phyloP scores from a whole-genome alignment of 2,113 vertebrate species.

The Tyrannus savana region DNA sequence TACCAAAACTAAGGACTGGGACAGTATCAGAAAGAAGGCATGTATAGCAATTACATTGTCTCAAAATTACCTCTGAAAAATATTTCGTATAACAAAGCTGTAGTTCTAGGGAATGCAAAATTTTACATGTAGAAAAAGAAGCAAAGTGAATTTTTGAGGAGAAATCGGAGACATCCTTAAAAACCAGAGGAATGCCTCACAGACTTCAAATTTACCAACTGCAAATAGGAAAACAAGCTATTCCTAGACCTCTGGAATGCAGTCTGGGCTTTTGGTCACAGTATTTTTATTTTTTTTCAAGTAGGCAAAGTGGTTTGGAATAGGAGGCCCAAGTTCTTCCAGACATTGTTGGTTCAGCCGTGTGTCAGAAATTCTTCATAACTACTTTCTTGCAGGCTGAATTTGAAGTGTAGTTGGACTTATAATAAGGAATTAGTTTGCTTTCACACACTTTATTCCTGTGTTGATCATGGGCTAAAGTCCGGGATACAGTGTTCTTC shows the following conservation, averaged over 20 bases:
- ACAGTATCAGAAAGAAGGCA: not conserved
- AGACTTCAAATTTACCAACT: constrained; percentile 55
- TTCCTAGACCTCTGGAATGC: constrained; percentile 74
- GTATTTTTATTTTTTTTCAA: constrained; percentile 18
- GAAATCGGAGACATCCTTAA: constrained; percentile 47
- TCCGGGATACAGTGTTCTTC: constrained; percentile 31
- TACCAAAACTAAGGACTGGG: not conserved
- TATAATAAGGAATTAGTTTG: not conserved
- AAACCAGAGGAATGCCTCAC: constrained; percentile 58
- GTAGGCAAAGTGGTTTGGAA: constrained; percentile 55
- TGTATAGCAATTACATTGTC: not conserved
- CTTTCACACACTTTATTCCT: constrained; percentile 9
- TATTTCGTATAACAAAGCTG: not conserved
- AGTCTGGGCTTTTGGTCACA: constrained; percentile 57
- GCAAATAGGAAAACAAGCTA: constrained; percentile 67
- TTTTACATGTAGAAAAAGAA: not conserved
- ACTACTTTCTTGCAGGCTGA: constrained; percentile 33
- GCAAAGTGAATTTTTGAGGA: constrained; percentile 58
- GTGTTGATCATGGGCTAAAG: constrained; percentile 40
- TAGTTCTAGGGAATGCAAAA: not conserved
- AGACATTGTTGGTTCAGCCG: constrained; percentile 62
- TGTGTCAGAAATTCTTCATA: constrained; percentile 53
- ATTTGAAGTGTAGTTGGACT: constrained; percentile 12
- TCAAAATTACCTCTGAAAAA: not conserved
- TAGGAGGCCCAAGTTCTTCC: constrained; percentile 46